Base-by-base conservation (phyloP, 2,888 invertebrate genomes). In the Capitulum mitella region DNA sequence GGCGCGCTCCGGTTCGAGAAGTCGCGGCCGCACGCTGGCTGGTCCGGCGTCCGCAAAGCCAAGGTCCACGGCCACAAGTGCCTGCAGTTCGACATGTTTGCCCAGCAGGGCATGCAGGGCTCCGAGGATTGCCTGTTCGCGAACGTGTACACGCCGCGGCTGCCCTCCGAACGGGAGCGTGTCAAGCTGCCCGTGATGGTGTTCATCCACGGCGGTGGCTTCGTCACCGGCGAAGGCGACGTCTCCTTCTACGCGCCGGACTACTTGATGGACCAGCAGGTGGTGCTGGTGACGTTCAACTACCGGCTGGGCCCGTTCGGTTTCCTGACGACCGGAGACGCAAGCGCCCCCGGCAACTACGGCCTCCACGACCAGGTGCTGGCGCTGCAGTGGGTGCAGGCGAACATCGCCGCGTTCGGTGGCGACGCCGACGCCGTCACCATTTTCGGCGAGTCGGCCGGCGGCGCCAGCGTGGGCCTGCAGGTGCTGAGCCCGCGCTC, bases 71-170 rank as follows among this genome's bases (percentile, higher is more conserved):
- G 70, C 37, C 6, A 40, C 40, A 26, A 10, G 40, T 70, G 95
- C 51, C 93, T 95, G 84, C 92, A 93, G 82, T 96, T 95, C 87
- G 93, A 91, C 84, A 96, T 96, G 86, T 93, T 93, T 85, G 89
- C 92, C 83, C 95, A 94, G 85, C 93, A 93, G 86, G 93, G 92
- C 85, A 95, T 94, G 84, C 93, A 93, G 0, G 93, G 93, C 8
- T 94, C 94, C 61, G 98, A 98, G 87, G 98, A 98, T 87, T 98
- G 98, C 85, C 89, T 98, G 14, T 98, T 97, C 86, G 88, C 98
- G 84, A 98, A 97, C 86, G 90, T 98, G 81, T 98, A 97, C 95
- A 93, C 94, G 51, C 97, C 97, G 32, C 84, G 84, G 58, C 82
- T 80, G 40, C 78, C 78, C 0, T 70, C 75, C 32, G 61, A 54